These are phyloP conservation scores for Eudasyphora cyanicolor DNA, from an alignment of 2,888 invertebrate genomes.

Conservation along the genomic window DNA sequence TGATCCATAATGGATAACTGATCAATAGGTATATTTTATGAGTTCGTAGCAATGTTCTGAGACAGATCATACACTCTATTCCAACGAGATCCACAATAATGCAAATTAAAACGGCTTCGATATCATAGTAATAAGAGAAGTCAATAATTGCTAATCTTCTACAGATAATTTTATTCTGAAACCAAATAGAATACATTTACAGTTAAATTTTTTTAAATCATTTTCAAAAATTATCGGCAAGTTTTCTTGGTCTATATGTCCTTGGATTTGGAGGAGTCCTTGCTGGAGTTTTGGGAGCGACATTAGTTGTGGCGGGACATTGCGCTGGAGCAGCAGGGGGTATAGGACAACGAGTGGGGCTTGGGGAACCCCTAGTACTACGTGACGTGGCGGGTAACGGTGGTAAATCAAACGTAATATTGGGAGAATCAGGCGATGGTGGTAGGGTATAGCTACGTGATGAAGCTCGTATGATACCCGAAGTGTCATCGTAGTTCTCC, in stretches of 20 bases:
- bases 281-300: not conserved
- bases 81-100: too few species aligned
- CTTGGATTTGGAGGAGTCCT: not conserved
- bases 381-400: not conserved
- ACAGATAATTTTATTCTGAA: too few species aligned
- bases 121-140: too few species aligned
- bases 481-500: constrained; percentile 50
- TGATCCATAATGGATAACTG: too few species aligned
- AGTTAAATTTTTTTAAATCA: too few species aligned
- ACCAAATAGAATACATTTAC: too few species aligned
- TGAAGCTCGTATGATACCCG: constrained; percentile 61
- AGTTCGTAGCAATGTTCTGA: too few species aligned
- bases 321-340: not conserved
- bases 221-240: not conserved
- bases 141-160: too few species aligned
- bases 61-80: too few species aligned
- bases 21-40: too few species aligned
- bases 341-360: not conserved
- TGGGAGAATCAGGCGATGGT: constrained; percentile 20
- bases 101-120: too few species aligned
- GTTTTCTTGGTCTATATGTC: not conserved
- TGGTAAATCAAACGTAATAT: not conserved
- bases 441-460: constrained; percentile 61
- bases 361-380: not conserved
- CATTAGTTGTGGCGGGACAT: not conserved